Evolutionary conservation across 1,140 invertebrate genomes (phyloP).

Genomic region (Tetraneura akinire): DNA sequence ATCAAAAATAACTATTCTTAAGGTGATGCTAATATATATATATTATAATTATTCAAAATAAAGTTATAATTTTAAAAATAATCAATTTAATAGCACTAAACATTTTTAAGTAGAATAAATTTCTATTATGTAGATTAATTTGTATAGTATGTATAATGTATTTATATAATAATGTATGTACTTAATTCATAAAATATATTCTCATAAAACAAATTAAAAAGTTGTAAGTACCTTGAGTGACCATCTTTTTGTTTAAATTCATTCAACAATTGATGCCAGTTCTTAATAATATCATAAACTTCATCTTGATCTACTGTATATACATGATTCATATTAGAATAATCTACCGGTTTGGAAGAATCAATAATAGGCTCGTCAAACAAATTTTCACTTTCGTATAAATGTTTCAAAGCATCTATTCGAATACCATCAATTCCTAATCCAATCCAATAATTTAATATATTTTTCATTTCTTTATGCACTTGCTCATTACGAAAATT

Average conservation of each 20-base stretch:
- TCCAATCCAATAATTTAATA: slow-evolving; percentile 67
- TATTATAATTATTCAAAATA: too few species aligned
- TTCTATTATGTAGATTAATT: too few species aligned
- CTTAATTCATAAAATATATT: too few species aligned
- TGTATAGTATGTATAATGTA: too few species aligned
- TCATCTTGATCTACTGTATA: slow-evolving; percentile 67
- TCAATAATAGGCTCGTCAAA: slow-evolving; percentile 56
- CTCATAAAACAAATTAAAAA: neutral
- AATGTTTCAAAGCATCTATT: slow-evolving; percentile 64
- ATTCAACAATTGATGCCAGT: slow-evolving; percentile 48
- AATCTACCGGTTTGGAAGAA: neutral
- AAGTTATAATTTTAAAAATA: too few species aligned
- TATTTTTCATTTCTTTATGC: slow-evolving; percentile 62
- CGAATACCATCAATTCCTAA: slow-evolving; percentile 72
- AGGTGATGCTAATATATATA: too few species aligned
- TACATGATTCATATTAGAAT: slow-evolving; percentile 61
- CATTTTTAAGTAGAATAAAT: too few species aligned
- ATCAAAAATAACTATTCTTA: too few species aligned
- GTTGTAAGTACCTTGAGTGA: neutral
- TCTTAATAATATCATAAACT: slow-evolving; percentile 64
- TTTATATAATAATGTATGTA: too few species aligned
- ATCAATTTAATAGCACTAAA: too few species aligned
- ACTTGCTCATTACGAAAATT: slow-evolving; percentile 69
- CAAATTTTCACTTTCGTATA: slow-evolving; percentile 60
- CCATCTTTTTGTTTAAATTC: slow-evolving; percentile 4